These are phyloP conservation scores for Acronicta leporina DNA, from an alignment of 2,888 invertebrate genomes.

Conservation along the genomic window DNA sequence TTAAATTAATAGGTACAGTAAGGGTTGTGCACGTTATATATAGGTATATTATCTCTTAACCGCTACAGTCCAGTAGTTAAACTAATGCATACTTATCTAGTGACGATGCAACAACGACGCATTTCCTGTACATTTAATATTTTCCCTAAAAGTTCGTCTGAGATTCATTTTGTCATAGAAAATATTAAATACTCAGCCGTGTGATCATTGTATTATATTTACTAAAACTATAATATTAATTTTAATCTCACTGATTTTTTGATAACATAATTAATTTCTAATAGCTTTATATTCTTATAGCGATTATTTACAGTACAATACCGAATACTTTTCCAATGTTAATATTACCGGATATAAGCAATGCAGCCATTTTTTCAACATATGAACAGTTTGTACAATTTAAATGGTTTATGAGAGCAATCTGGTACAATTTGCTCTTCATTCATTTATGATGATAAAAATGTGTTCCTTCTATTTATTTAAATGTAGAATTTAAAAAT, in stretches of 20 bases:
- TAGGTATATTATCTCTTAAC: slow-evolving; percentile 69
- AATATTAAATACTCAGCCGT: slow-evolving; percentile 77
- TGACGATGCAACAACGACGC: slow-evolving; percentile 68
- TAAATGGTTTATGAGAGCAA: not conserved
- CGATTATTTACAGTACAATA: slow-evolving; percentile 81
- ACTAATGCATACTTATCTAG: slow-evolving; percentile 75
- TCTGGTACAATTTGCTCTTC: slow-evolving; percentile 11
- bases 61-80: slow-evolving; percentile 70
- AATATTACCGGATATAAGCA: slow-evolving; percentile 68
- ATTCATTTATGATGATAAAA: slow-evolving; percentile 6
- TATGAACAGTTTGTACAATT: slow-evolving; percentile 35
- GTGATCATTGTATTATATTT: slow-evolving; percentile 59
- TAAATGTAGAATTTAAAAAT: too few relatives aligned
- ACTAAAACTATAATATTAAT: slow-evolving; percentile 79
- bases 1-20: slow-evolving; percentile 64
- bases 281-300: slow-evolving; percentile 82
- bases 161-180: slow-evolving; percentile 74
- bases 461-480: slow-evolving; percentile 12
- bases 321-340: slow-evolving; percentile 67
- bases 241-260: slow-evolving; percentile 88
- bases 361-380: slow-evolving; percentile 52
- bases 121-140: slow-evolving; percentile 75
- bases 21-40: slow-evolving; percentile 78
- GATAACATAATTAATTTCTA: slow-evolving; percentile 83
- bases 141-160: slow-evolving; percentile 61